Conservation (phyloP, 2,797 vertebrate species). For the Danio albolineatus region DNA sequence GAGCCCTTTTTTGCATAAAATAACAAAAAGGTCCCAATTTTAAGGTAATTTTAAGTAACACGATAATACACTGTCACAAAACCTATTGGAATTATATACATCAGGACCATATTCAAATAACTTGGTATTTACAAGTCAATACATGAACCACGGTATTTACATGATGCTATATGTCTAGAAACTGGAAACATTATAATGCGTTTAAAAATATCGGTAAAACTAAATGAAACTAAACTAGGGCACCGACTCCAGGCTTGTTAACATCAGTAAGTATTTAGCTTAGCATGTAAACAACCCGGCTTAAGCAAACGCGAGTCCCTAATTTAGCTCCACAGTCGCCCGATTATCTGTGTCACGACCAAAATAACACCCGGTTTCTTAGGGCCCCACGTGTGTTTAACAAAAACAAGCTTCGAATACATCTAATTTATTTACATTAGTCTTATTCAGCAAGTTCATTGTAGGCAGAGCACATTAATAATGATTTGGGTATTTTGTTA, state of each 20-base stretch:
- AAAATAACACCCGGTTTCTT: constrained; percentile 23
- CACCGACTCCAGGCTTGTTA: neutral
- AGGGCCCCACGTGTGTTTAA: constrained; percentile 29
- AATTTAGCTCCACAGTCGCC: constrained; percentile 2
- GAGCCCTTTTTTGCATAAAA: no score
- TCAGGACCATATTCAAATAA: neutral
- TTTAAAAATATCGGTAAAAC: neutral
- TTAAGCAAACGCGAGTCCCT: neutral
- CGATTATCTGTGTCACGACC: neutral
- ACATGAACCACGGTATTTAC: neutral
- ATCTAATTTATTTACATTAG: neutral
- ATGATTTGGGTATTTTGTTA: neutral
- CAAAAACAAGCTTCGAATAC: constrained; percentile 17
- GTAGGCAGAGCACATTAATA: neutral
- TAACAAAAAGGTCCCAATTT: no score
- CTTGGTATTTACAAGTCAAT: neutral
- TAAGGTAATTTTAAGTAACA: no score
- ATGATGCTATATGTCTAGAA: neutral
- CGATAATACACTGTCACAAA: no score
- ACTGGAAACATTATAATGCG: neutral
- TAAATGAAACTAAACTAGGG: no score
- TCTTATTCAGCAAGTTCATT: neutral
- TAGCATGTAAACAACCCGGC: constrained; percentile 36
- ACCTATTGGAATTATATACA: neutral
- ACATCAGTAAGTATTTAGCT: neutral